phyloP scores from a whole-genome alignment of 2,797 vertebrate species.

The Muraenolepis orangiensis region DNA sequence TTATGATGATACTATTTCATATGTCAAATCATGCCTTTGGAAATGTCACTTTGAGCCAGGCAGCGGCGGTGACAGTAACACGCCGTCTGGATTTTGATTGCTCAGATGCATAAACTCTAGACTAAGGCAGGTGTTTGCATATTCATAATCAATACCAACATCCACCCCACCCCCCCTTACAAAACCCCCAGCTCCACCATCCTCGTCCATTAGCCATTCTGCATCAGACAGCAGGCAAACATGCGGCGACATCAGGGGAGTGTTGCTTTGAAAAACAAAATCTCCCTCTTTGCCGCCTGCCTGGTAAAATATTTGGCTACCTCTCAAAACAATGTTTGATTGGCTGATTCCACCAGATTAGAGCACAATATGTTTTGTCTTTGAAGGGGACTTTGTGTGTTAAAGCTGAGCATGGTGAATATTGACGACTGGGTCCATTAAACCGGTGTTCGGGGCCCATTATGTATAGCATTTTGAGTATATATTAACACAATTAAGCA shows the following conservation, averaged over 20 bases:
- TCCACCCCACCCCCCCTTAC: background rate
- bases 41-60: constrained; percentile 65
- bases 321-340: constrained; percentile 41
- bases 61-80: constrained; percentile 28
- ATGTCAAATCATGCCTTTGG: constrained; percentile 71
- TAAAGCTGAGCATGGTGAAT: constrained; percentile 2
- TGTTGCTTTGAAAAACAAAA: constrained; percentile 38
- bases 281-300: constrained; percentile 26
- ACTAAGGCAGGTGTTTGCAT: constrained; percentile 41
- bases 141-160: constrained; percentile 61
- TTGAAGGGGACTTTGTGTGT: constrained; percentile 32
- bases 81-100: constrained; percentile 65
- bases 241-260: constrained; percentile 29
- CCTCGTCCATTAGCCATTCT: constrained; percentile 41
- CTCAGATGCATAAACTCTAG: constrained; percentile 53
- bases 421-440: background rate
- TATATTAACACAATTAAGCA: constrained; percentile 32
- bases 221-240: constrained; percentile 33
- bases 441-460: background rate
- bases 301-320: constrained; percentile 33
- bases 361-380: constrained; percentile 16
- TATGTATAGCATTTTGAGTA: constrained; percentile 6
- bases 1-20: constrained; percentile 55
- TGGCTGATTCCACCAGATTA: constrained; percentile 30
- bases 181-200: background rate